Conservation (phyloP, 1,140 invertebrate genomes). For the Tetranychus urticae region DNA sequence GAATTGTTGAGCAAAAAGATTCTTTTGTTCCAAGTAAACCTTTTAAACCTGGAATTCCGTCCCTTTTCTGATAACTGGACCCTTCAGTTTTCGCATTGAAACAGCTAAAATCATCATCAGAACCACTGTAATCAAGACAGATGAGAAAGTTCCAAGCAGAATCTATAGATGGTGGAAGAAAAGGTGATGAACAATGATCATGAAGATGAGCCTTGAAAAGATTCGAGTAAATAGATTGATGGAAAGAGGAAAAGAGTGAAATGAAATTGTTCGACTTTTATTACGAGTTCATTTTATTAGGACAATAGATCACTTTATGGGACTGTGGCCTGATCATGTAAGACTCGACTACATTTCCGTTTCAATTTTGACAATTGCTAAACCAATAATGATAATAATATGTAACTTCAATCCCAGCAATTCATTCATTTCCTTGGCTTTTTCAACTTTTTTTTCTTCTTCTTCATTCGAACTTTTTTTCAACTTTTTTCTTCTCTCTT, state of each 20-base stretch:
- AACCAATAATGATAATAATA: no score
- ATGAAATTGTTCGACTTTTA: background rate
- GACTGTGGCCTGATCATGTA: no score
- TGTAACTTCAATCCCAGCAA: no score
- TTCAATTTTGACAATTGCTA: no score
- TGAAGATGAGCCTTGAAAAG: background rate
- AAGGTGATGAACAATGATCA: background rate
- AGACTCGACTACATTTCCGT: no score
- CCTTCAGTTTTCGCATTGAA: background rate
- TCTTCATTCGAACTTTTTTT: no score
- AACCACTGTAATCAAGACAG: background rate
- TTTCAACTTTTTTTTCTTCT: no score
- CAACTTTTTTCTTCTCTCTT: no score
- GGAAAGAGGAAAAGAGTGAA: background rate
- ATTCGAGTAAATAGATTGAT: background rate
- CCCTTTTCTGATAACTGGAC: conserved; percentile 6
- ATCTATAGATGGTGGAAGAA: conserved; percentile 1
- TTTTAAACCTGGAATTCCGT: conserved; percentile 8
- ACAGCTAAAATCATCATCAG: background rate
- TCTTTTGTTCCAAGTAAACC: conserved; percentile 9
- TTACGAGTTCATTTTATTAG: background rate
- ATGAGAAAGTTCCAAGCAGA: background rate
- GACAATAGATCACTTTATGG: background rate
- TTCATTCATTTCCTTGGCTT: no score
- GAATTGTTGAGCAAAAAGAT: conserved; percentile 8